phyloP scores from a whole-genome alignment of 2,113 vertebrate species.

The Rissa tridactyla region DNA sequence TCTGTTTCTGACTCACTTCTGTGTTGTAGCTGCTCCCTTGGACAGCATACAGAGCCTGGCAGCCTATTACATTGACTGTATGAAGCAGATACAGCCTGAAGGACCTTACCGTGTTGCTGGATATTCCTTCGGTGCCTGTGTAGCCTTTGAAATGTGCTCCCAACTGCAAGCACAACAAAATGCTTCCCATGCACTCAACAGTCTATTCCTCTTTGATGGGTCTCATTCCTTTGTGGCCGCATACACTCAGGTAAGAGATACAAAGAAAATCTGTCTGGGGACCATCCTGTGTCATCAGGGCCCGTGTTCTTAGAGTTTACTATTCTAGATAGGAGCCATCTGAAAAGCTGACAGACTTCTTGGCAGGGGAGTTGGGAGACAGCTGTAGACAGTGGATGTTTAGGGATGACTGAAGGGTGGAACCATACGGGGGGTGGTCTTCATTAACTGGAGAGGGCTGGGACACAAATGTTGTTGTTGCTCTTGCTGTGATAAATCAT shows the following conservation, averaged over 20 bases:
- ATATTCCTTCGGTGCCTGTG: conserved; percentile 96
- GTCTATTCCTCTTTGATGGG: conserved; percentile 91
- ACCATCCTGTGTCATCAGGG: not conserved
- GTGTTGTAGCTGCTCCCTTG: conserved; percentile 84
- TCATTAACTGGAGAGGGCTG: not conserved
- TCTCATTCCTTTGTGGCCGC: conserved; percentile 93
- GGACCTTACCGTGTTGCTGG: conserved; percentile 92
- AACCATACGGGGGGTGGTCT: not conserved
- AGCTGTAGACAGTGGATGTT: not conserved
- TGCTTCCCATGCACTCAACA: conserved; percentile 75
- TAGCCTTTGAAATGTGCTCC: conserved; percentile 96
- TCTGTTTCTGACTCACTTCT: not conserved
- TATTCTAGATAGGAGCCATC: not conserved
- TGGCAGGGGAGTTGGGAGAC: not conserved
- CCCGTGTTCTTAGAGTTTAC: not conserved
- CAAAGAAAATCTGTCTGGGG: not conserved
- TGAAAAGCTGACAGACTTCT: not conserved
- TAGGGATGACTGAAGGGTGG: not conserved
- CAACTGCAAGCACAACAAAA: conserved; percentile 85
- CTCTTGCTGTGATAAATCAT: not conserved
- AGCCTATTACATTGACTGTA: conserved; percentile 85
- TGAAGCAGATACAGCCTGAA: conserved; percentile 88
- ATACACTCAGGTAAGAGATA: conserved; percentile 86
- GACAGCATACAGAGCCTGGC: conserved; percentile 92
- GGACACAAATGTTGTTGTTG: not conserved